A percentile compares a stretch with the other conserved stretches of the same genome.
These are phyloP conservation scores for Caenorhabditis sp. DNA, from an alignment of 2,888 invertebrate genomes.

Conservation along the genomic window DNA sequence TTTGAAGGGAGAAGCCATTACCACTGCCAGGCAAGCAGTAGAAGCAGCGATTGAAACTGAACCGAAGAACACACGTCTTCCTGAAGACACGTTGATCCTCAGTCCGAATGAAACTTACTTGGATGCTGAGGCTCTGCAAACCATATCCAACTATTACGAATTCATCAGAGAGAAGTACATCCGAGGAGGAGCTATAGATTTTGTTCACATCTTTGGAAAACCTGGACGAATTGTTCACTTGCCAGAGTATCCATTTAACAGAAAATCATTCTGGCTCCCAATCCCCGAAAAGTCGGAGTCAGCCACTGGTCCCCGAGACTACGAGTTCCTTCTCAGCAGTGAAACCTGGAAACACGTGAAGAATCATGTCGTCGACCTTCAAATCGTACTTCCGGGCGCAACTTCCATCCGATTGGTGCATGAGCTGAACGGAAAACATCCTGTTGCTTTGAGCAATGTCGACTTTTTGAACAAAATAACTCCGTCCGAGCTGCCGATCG, in stretches of 20 bases:
- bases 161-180: slow-evolving; percentile 38
- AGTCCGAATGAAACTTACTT: slow-evolving; percentile 13
- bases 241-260: slow-evolving; percentile 63
- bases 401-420: slow-evolving; percentile 58
- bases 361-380: slow-evolving; percentile 62
- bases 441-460: slow-evolving; percentile 34
- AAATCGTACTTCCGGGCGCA: slow-evolving; percentile 65
- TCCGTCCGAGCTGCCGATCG: slow-evolving; percentile 27
- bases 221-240: slow-evolving; percentile 28
- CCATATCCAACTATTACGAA: slow-evolving; percentile 21
- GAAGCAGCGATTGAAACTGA: slow-evolving; percentile 36
- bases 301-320: background rate
- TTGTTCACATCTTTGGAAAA: slow-evolving; percentile 41
- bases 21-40: slow-evolving; percentile 54
- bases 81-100: slow-evolving; percentile 26
- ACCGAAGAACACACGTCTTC: background rate
- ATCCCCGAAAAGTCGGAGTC: slow-evolving; percentile 15
- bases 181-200: slow-evolving; percentile 22
- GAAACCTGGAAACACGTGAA: slow-evolving; percentile 58
- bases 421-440: slow-evolving; percentile 23
- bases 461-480: slow-evolving; percentile 61
- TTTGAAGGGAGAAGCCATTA: slow-evolving; percentile 45
- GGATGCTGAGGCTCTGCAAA: slow-evolving; percentile 14
- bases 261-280: slow-evolving; percentile 57
- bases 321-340: slow-evolving; percentile 39